Base-by-base conservation (phyloP, 2,113 vertebrate species). In the Ciconia boyciana region DNA sequence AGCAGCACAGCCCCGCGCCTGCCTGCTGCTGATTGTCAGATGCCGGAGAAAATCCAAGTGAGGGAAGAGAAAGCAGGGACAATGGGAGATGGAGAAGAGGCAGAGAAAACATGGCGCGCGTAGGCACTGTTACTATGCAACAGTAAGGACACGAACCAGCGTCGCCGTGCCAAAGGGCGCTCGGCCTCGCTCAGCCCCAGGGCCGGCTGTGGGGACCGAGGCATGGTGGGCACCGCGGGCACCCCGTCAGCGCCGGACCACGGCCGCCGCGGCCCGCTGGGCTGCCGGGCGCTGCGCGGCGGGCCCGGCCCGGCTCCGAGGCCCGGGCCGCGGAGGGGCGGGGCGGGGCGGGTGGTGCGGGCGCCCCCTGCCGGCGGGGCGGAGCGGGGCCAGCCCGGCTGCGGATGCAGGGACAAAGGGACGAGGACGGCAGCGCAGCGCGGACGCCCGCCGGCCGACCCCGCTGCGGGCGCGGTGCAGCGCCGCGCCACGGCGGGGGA, bases 1-100 rank as follows among this genome's bases (percentile, higher is more conserved):
- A 11, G 12, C 34, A 29, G 32, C 65, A 41, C 0, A 0, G 17
- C 55, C 26, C 1, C 0, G 20, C 2, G 4, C n/a, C 11, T 2
- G 18, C n/a, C 64, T 11, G 10, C 9, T 5, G 8, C 60, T 9
- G 4, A 8, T 39, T 13, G 54, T 2, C 49, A 13, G 41, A 2
- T 5, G 15, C 18, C 1, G 1, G 13, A 17, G 52, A 28, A 64
- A 49, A 60, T 3, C n/a, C 41, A 43, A 1, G 21, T 0, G 11
- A 32, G 20, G 17, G 31, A 36, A 22, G 24, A 41, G 55, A 39
- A 32, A 28, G 29, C 19, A 4, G 20, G 26, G 55, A 39, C 16
- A 52, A 21, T 0, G 9, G 21, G 28, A 4, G 5, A 24, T 4
- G 4, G 16, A 2, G 9, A 55, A 7, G n/a, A 55, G 4, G 34